These are phyloP conservation scores for Chloropsis cyanopogon DNA, from an alignment of 2,113 vertebrate genomes.

Conservation along the genomic window DNA sequence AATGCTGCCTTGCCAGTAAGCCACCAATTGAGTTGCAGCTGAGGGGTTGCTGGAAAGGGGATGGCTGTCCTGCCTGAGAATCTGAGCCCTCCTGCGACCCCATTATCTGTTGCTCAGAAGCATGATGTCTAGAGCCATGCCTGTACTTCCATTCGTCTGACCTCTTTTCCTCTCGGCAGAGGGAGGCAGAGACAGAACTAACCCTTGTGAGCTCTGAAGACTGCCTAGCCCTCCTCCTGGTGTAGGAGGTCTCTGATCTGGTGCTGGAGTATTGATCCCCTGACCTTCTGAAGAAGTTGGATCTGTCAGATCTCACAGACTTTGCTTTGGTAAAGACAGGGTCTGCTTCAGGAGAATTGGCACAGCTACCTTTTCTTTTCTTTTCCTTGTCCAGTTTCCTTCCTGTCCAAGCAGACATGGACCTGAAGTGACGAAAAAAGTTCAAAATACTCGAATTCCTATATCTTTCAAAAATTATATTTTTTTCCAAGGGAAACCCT, in stretches of 20 bases:
- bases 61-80: conserved; percentile 59
- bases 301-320: conserved; percentile 62
- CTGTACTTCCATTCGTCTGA: conserved; percentile 43
- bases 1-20: conserved; percentile 29
- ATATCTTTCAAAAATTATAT: background rate
- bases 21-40: background rate
- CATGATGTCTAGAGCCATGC: conserved; percentile 49
- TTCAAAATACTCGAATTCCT: conserved; percentile 64
- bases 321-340: conserved; percentile 62
- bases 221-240: conserved; percentile 52
- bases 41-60: conserved; percentile 12
- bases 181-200: conserved; percentile 52
- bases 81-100: conserved; percentile 46
- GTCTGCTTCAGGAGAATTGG: conserved; percentile 57
- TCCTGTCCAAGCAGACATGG: conserved; percentile 64
- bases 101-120: conserved; percentile 18
- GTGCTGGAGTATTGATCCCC: conserved; percentile 48
- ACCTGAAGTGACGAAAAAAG: conserved; percentile 70
- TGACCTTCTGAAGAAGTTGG: conserved; percentile 57
- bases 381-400: conserved; percentile 63
- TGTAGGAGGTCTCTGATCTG: conserved; percentile 56
- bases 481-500: conserved; percentile 26
- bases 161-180: conserved; percentile 10
- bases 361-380: conserved; percentile 64
- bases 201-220: conserved; percentile 39